These are phyloP conservation scores for Phataginus tetradactyla DNA, from an alignment of 2,797 vertebrate species.

Conservation along the genomic window DNA sequence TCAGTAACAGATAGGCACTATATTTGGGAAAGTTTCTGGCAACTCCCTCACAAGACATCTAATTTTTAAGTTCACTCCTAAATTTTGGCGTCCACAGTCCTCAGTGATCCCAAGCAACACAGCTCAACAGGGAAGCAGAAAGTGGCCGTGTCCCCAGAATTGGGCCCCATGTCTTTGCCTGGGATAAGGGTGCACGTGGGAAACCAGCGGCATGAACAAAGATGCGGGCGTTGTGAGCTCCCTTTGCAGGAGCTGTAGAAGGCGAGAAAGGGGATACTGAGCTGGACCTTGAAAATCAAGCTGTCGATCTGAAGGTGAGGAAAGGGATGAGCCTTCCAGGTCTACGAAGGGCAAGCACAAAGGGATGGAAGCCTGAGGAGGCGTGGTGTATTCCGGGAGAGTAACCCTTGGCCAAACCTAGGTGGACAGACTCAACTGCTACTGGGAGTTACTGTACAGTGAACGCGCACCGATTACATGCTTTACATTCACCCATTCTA, in stretches of 20 bases:
- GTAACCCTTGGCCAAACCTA: neutral
- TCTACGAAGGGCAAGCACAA: neutral
- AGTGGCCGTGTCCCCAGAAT: neutral
- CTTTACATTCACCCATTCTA: neutral
- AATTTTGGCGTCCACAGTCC: neutral
- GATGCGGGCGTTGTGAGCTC: neutral
- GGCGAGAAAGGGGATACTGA: neutral
- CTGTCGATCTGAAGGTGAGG: neutral
- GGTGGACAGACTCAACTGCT: neutral
- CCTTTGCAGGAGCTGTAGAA: neutral
- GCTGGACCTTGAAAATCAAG: neutral
- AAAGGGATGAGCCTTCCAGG: neutral
- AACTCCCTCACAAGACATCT: neutral
- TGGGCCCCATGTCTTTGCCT: neutral
- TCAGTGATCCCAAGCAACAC: neutral
- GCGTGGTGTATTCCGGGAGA: neutral
- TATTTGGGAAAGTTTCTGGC: neutral
- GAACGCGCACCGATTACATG: neutral
- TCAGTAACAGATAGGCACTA: neutral
- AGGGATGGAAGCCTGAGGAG: neutral
- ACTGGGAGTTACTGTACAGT: neutral
- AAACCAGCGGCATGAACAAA: neutral
- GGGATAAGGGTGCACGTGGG: neutral
- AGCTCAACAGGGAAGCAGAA: neutral
- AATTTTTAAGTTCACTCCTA: neutral